Conservation (phyloP, 2,888 invertebrate species). For the Fragum fragum region DNA sequence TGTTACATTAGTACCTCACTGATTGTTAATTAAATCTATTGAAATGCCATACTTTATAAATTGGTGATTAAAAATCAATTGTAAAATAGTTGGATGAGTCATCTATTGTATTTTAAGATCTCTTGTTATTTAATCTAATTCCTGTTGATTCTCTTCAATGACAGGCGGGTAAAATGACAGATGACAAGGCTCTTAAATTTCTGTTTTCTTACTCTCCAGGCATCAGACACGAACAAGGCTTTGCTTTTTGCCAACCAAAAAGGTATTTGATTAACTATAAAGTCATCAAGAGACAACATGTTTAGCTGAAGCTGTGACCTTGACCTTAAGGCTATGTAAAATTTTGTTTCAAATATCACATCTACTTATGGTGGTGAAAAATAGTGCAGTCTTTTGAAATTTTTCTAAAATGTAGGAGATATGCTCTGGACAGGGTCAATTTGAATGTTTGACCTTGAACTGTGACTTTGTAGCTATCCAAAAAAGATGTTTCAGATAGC, state of each 20-base stretch:
- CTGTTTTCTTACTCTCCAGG: background rate
- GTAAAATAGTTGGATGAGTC: conserved; percentile 13
- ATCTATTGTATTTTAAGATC: conserved; percentile 12
- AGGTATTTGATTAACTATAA: background rate
- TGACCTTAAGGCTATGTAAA: too few species aligned
- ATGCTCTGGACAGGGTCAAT: too few species aligned
- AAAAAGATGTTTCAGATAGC: too few species aligned
- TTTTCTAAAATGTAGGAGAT: too few species aligned
- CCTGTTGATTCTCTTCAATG: background rate
- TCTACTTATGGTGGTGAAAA: too few species aligned
- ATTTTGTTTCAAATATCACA: too few species aligned
- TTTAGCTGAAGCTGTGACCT: too few species aligned
- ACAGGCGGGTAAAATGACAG: background rate
- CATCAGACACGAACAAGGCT: background rate
- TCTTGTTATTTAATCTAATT: background rate
- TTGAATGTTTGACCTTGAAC: too few species aligned
- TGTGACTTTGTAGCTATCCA: too few species aligned
- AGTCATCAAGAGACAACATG: too few species aligned
- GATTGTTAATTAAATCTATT: conserved; percentile 27
- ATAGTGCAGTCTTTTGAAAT: too few species aligned
- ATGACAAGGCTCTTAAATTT: background rate
- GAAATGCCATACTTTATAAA: conserved; percentile 24
- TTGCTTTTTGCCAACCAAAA: background rate
- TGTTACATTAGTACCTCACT: conserved; percentile 18
- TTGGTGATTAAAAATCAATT: conserved; percentile 13